Evolutionary conservation across 92 coral and sea anemone genomes (phyloP).

Genomic region (Porites rus): DNA sequence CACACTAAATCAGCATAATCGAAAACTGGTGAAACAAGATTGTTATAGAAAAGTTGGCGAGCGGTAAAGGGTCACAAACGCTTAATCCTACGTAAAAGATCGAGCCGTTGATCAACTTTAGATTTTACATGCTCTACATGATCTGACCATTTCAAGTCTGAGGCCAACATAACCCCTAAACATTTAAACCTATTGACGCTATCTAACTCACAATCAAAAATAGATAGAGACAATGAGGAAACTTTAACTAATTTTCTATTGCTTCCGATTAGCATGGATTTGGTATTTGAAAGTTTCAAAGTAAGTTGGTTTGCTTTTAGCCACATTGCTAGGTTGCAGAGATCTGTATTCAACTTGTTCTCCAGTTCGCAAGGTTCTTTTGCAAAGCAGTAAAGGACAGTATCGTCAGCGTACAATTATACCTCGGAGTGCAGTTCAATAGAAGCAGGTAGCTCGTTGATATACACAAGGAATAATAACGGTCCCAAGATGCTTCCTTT

Average conservation of each 20-base stretch:
- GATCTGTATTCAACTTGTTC: constrained; percentile 18
- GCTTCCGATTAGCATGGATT: constrained; percentile 53
- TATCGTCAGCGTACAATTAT: constrained; percentile 55
- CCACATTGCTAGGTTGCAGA: constrained; percentile 24
- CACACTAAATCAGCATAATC: background rate
- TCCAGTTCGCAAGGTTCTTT: background rate
- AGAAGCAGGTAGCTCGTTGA: constrained; percentile 8
- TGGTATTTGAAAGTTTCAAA: constrained; percentile 31
- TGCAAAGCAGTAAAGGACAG: constrained; percentile 55
- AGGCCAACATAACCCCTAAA: too few relatives aligned
- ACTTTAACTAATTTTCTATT: background rate
- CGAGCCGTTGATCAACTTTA: background rate
- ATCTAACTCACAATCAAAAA: too few relatives aligned
- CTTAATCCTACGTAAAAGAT: background rate
- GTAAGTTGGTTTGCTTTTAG: constrained; percentile 39
- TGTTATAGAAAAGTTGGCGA: background rate
- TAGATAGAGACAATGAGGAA: too few relatives aligned
- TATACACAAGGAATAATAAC: constrained; percentile 38
- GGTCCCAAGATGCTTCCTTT: constrained; percentile 69
- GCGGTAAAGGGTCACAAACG: background rate
- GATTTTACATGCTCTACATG: background rate
- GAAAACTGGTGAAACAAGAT: background rate
- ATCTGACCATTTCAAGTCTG: too few relatives aligned
- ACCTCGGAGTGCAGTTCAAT: constrained; percentile 2
- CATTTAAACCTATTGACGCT: too few relatives aligned